Percentiles rank a stretch among this genome's conserved stretches.
These are phyloP conservation scores for Chelon labrosus DNA, from an alignment of 2,797 vertebrate genomes.

Conservation along the genomic window DNA sequence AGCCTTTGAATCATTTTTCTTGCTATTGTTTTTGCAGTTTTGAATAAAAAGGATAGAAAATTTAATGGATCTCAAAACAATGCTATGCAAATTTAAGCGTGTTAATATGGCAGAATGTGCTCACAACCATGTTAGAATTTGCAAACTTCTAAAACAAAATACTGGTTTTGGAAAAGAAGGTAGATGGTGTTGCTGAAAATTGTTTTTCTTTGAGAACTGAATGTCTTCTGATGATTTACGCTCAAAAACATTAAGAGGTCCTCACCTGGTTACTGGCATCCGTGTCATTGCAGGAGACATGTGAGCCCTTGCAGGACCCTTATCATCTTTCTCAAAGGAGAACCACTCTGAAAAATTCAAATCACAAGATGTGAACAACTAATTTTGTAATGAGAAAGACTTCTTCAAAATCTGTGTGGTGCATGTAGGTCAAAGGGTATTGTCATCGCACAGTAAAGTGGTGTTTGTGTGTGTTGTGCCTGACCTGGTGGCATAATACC, in stretches of 20 bases:
- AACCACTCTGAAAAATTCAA: constrained; percentile 81
- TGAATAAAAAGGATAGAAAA: background rate
- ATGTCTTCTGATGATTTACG: background rate
- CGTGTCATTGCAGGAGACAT: constrained; percentile 66
- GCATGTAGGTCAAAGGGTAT: constrained; percentile 26
- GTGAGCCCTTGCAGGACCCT: constrained; percentile 66
- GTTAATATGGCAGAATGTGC: constrained; percentile 1
- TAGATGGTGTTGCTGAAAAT: background rate
- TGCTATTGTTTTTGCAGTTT: too few species aligned
- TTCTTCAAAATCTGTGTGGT: constrained; percentile 33
- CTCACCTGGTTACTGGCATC: constrained; percentile 77
- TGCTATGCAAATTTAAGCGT: background rate
- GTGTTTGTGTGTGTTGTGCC: constrained; percentile 37
- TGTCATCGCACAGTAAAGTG: background rate
- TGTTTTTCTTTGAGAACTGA: background rate
- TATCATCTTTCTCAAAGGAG: constrained; percentile 82
- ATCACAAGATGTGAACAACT: constrained; percentile 20
- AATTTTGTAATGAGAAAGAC: constrained; percentile 25
- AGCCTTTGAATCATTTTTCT: too few species aligned
- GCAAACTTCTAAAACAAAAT: background rate
- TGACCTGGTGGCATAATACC: constrained; percentile 71
- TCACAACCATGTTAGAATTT: background rate
- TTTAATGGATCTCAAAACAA: background rate
- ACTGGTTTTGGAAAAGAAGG: background rate
- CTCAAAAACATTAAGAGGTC: constrained; percentile 11